A percentile compares a stretch with the other conserved stretches of the same genome.
Conservation (phyloP, 2,797 vertebrate species). For the Pangasius larnaudii region DNA sequence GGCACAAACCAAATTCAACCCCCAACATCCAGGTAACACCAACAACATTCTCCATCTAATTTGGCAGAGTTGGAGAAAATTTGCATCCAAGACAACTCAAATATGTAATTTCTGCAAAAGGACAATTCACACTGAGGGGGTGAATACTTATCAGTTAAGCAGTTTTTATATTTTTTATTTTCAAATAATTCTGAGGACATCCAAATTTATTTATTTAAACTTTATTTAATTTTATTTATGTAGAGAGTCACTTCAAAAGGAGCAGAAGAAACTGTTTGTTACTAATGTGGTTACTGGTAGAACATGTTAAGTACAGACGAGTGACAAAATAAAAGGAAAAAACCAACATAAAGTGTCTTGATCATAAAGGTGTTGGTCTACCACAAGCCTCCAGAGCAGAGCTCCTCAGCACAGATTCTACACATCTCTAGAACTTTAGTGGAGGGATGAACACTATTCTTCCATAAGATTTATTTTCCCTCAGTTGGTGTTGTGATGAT, state of each 20-base stretch:
- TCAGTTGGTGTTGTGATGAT: not conserved
- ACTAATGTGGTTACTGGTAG: not conserved
- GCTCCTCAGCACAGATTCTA: not conserved
- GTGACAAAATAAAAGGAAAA: not conserved
- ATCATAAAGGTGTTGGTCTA: not conserved
- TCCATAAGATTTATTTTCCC: not conserved
- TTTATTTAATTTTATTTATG: too few species aligned
- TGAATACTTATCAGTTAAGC: too few species aligned
- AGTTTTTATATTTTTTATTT: too few species aligned
- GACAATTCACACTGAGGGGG: too few species aligned
- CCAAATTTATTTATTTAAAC: too few species aligned
- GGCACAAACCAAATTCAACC: not conserved
- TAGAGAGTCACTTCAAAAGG: too few species aligned
- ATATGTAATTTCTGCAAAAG: too few species aligned
- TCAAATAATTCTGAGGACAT: too few species aligned
- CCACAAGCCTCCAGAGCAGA: not conserved
- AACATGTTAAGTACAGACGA: not conserved
- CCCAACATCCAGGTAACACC: not conserved
- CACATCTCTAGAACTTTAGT: not conserved
- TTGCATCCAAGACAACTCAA: too few species aligned
- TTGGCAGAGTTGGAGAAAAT: too few species aligned
- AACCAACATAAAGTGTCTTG: not conserved
- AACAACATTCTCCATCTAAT: too few species aligned
- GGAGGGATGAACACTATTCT: not conserved
- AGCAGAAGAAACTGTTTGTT: too few species aligned